Base-by-base conservation (phyloP, 2,797 vertebrate genomes). In the Acanthopagrus latus region DNA sequence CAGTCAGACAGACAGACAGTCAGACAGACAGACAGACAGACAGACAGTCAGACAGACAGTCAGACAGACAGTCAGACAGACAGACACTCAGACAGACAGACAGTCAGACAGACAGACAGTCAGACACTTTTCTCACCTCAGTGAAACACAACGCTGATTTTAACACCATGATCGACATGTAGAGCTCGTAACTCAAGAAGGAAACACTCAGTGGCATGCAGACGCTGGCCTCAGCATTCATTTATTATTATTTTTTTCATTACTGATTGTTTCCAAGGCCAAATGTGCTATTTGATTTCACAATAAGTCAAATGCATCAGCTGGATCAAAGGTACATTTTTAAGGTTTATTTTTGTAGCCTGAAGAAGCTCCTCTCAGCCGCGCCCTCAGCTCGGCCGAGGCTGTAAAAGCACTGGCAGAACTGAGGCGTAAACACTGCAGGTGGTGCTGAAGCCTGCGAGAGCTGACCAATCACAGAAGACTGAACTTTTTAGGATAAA, bases 121-220 rank as follows among this genome's bases (percentile, higher is more conserved):
- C 27, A 27, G 9, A 59, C 23, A 3, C 52, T 71, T 52, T 21
- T 43, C 71, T 75, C 64, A 29, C 65, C 63, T 67, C 69, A 17
- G 12, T 44, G 55, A 67, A 80, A 81, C 71, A 33, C 59, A 64
- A 67, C 62, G 63, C 57, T 67, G 12, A 9, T 50, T 67, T 43
- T 41, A 72, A 64, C 74, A n/a, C 56, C 46, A 18, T 1, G 47
- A 47, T 74, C 23, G 3, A 63, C 84, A 67, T 7, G 59, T 23
- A 12, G 41, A 56, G 47, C 51, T 25, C 0, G 57, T 46, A 70
- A 73, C 68, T 5, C 0, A 27, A 74, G 64, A 21, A 12, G 44
- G 20, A 59, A 5, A 65, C 44, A 1, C n/a, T 65, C 50, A 23
- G 58, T 50, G 63, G 47, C 4, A 64, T 64, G 71, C 58, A 44